These are phyloP conservation scores for Nixonia krombeini DNA, from an alignment of 1,140 invertebrate species.

Conservation along the genomic window DNA sequence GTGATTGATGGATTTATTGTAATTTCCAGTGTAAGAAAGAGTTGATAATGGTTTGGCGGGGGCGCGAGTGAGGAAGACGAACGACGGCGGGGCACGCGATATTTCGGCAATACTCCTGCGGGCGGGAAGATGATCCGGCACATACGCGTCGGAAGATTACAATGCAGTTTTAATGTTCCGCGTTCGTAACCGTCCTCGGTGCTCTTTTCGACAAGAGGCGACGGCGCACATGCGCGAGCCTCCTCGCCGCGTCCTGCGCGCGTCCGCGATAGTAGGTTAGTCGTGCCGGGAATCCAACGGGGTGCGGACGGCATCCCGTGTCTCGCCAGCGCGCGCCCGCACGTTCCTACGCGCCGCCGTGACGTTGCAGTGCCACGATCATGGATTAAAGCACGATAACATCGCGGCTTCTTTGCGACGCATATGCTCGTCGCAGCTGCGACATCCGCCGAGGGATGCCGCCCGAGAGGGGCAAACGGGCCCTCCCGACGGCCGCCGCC, in stretches of 20 bases:
- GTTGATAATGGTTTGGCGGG: no score
- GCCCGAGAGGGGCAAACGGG: conserved; percentile 12
- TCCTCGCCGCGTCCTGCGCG: conserved; percentile 11
- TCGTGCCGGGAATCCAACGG: conserved; percentile 43
- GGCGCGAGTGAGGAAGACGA: no score
- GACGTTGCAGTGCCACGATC: background rate
- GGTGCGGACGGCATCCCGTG: conserved; percentile 31
- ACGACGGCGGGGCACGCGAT: no score
- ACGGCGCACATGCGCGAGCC: conserved; percentile 28
- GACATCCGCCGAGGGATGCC: conserved; percentile 22
- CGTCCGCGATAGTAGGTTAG: conserved; percentile 27
- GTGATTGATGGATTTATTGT: no score
- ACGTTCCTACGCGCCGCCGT: background rate
- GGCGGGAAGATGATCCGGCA: background rate
- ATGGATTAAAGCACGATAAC: background rate
- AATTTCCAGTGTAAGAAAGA: no score
- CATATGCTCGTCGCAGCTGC: conserved; percentile 4
- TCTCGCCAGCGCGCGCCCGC: background rate
- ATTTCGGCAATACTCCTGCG: no score
- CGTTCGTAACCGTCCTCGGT: conserved; percentile 27
- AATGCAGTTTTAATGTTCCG: conserved; percentile 30
- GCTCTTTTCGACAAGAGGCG: conserved; percentile 33
- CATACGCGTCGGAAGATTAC: conserved; percentile 36
- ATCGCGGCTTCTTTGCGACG: conserved; percentile 6
- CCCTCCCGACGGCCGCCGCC: conserved; percentile 25